Percentiles rank a stretch among this genome's conserved stretches.
These are phyloP conservation scores for Oegoconia quadripuncta DNA, from an alignment of 2,888 invertebrate species.

Conservation along the genomic window DNA sequence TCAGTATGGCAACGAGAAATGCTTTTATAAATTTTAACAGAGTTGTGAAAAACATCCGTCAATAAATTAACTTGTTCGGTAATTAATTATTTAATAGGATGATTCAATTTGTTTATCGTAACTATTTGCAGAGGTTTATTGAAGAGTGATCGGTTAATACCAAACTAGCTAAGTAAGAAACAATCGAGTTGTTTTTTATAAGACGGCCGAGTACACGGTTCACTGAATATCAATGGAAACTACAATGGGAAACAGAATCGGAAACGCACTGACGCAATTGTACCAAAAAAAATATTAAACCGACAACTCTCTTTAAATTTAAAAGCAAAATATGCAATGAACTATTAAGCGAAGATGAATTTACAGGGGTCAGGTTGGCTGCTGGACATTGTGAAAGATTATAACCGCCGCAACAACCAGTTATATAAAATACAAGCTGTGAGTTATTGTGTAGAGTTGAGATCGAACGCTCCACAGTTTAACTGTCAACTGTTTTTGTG, in stretches of 20 bases:
- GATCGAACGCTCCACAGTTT: slow-evolving; percentile 35
- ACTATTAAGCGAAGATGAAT: slow-evolving; percentile 15
- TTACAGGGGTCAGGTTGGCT: slow-evolving; percentile 30
- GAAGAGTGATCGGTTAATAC: neutral
- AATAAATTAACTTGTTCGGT: no score
- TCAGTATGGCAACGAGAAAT: no score
- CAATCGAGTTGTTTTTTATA: neutral
- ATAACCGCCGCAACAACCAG: slow-evolving; percentile 46
- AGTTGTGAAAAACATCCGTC: no score
- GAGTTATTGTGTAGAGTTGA: slow-evolving; percentile 47
- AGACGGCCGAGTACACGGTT: neutral
- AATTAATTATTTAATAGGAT: no score
- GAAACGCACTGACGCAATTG: slow-evolving; percentile 10
- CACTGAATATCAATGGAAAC: neutral
- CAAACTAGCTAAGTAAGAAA: neutral
- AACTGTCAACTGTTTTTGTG: slow-evolving; percentile 36
- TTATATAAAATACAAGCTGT: slow-evolving; percentile 68
- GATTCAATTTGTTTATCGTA: no score
- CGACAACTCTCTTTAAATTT: neutral
- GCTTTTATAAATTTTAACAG: no score
- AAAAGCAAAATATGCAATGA: slow-evolving; percentile 13
- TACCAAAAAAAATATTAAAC: neutral
- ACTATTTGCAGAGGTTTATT: no score
- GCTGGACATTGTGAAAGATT: slow-evolving; percentile 52
- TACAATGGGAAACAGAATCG: slow-evolving; percentile 9